Evolutionary conservation across 1,140 invertebrate species (phyloP).

Genomic region (Bombus affinis): DNA sequence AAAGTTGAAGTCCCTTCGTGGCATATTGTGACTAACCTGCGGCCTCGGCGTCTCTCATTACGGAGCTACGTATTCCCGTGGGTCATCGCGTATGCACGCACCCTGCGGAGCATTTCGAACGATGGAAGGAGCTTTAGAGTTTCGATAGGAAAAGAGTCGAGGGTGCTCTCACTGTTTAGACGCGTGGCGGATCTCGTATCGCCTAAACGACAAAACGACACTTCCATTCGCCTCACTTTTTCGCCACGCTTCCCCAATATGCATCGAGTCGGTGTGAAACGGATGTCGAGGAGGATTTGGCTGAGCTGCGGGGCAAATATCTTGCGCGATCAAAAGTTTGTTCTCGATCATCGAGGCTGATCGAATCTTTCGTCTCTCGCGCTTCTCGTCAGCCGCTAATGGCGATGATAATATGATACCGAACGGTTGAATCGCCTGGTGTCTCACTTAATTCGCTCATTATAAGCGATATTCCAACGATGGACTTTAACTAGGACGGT

Average conservation of each 20-base stretch:
- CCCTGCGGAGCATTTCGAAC: background rate
- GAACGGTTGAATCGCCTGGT: background rate
- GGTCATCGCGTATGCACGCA: background rate
- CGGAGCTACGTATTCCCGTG: conserved; percentile 38
- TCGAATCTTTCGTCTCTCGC: background rate
- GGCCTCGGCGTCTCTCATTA: conserved; percentile 46
- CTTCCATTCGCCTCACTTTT: background rate
- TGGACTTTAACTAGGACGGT: background rate
- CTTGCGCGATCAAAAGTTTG: background rate
- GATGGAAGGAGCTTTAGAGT: background rate
- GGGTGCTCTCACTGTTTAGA: conserved; percentile 16
- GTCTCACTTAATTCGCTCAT: conserved; percentile 24
- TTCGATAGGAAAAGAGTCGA: conserved; percentile 29
- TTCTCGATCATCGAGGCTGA: conserved; percentile 1
- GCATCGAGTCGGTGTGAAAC: background rate
- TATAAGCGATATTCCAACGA: background rate
- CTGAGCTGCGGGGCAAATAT: background rate
- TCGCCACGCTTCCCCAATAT: background rate
- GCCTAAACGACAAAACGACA: background rate
- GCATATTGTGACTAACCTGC: conserved; percentile 48
- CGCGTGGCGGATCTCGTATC: conserved; percentile 45
- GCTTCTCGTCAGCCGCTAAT: background rate
- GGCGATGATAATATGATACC: background rate
- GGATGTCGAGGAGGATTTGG: background rate
- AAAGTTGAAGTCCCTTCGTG: conserved; percentile 40